Conservation (phyloP, 2,888 invertebrate species). For the Drosophila maculinotata region DNA sequence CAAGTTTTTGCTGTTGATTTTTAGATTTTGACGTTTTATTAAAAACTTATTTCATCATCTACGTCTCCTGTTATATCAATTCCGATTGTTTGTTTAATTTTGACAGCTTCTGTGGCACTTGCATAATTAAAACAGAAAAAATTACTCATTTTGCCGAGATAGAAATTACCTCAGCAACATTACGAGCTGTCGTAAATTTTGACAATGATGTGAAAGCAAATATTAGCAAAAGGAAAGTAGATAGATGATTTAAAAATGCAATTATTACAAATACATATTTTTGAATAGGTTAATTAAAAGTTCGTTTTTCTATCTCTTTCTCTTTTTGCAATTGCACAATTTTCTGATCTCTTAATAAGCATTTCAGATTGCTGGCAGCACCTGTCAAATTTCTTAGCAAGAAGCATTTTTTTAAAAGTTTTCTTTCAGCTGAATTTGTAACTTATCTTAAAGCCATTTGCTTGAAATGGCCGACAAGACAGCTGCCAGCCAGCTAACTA, state of each 20-base stretch:
- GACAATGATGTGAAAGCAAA: no score
- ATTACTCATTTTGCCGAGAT: no score
- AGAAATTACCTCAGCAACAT: no score
- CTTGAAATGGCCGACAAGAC: conserved; percentile 55
- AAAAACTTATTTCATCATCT: conserved; percentile 46
- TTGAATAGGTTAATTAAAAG: no score
- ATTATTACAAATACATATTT: no score
- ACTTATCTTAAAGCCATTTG: conserved; percentile 58
- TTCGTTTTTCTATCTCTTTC: no score
- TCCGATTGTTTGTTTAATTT: conserved; percentile 29
- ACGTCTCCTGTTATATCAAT: conserved; percentile 5
- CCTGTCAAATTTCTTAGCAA: conserved; percentile 12
- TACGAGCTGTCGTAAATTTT: no score
- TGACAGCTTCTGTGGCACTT: conserved; percentile 6
- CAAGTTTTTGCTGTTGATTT: conserved; percentile 26
- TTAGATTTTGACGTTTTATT: conserved; percentile 39
- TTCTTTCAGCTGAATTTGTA: conserved; percentile 25
- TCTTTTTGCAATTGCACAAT: conserved; percentile 1
- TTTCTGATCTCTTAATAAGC: conserved; percentile 4
- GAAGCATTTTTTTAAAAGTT: conserved; percentile 13
- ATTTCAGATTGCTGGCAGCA: conserved; percentile 6
- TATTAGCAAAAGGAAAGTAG: no score
- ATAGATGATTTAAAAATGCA: no score
- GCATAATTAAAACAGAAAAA: no score
- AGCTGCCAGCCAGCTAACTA: conserved; percentile 59